phyloP scores from a whole-genome alignment of 2,888 invertebrate genomes.

The Ichneumoninae sp. region DNA sequence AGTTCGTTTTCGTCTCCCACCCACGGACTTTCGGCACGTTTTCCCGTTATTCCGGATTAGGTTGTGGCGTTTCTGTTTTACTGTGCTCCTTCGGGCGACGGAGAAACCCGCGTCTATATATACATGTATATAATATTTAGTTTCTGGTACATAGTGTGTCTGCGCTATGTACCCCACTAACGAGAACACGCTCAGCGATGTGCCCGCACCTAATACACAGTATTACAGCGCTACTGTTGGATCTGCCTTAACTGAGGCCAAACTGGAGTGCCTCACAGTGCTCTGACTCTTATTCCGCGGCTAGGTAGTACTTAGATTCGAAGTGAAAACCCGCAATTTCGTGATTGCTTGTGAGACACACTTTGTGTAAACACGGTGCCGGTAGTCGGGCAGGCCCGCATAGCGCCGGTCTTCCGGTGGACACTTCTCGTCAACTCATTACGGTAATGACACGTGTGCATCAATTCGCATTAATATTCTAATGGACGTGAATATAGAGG shows the following conservation, averaged over 20 bases:
- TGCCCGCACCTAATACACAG: constrained; percentile 7
- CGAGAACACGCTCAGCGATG: constrained; percentile 31
- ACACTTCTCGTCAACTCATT: constrained; percentile 82
- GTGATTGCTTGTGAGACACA: constrained; percentile 83
- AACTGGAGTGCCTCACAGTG: constrained; percentile 34
- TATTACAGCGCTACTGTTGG: constrained; percentile 10
- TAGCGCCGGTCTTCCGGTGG: constrained; percentile 58
- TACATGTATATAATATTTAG: not conserved
- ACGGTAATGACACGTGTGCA: constrained; percentile 83
- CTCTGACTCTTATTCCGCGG: constrained; percentile 29
- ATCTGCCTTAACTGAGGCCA: constrained; percentile 18
- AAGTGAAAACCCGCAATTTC: constrained; percentile 79
- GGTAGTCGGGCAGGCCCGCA: constrained; percentile 19
- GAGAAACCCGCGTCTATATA: constrained; percentile 3
- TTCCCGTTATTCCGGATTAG: constrained; percentile 52
- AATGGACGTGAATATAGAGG: constrained; percentile 76
- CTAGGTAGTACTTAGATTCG: constrained; percentile 62
- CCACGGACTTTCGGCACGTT: constrained; percentile 60
- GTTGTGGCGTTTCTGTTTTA: constrained; percentile 43
- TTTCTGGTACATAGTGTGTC: constrained; percentile 13
- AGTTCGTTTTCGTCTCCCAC: constrained; percentile 39
- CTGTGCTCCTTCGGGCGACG: constrained; percentile 2
- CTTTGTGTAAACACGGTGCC: constrained; percentile 75
- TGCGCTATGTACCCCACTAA: constrained; percentile 32
- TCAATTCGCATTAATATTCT: constrained; percentile 84